Evolutionary conservation across 2,113 vertebrate genomes (phyloP).

Genomic region (Spilogale gracilis): DNA sequence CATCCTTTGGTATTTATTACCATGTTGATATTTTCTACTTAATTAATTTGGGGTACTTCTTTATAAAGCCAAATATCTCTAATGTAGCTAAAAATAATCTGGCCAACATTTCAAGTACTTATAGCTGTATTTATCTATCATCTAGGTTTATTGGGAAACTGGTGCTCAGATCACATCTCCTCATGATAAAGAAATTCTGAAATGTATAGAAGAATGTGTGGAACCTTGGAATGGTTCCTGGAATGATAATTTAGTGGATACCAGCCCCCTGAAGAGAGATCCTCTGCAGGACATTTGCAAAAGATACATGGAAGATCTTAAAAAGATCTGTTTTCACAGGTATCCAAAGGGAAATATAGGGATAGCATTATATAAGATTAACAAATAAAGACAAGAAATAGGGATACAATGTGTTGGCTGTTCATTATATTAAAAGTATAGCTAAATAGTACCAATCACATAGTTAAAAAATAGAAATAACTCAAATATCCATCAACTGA

Average conservation of each 20-base stretch:
- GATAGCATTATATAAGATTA: neutral
- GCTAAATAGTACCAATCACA: neutral
- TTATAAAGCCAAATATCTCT: slow-evolving; percentile 37
- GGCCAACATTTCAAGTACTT: slow-evolving; percentile 49
- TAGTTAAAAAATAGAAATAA: slow-evolving; percentile 15
- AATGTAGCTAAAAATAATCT: slow-evolving; percentile 37
- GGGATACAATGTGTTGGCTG: neutral
- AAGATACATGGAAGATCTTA: slow-evolving; percentile 94
- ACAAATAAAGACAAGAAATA: neutral
- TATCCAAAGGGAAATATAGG: slow-evolving; percentile 74
- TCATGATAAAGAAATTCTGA: slow-evolving; percentile 95
- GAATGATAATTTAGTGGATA: slow-evolving; percentile 92
- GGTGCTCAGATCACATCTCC: slow-evolving; percentile 95
- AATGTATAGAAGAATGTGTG: slow-evolving; percentile 92
- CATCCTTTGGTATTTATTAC: slow-evolving; percentile 41
- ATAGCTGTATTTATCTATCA: neutral
- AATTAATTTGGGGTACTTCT: slow-evolving; percentile 36
- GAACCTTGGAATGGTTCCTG: slow-evolving; percentile 96
- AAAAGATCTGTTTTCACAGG: slow-evolving; percentile 94
- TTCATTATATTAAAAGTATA: slow-evolving; percentile 47
- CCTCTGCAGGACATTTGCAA: slow-evolving; percentile 91
- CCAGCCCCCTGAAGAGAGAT: slow-evolving; percentile 90
- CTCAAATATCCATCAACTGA: neutral
- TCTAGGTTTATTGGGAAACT: slow-evolving; percentile 96
- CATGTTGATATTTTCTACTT: slow-evolving; percentile 21